Evolutionary conservation across 2,888 invertebrate genomes (phyloP).

Genomic region (Seira sanloemensis): DNA sequence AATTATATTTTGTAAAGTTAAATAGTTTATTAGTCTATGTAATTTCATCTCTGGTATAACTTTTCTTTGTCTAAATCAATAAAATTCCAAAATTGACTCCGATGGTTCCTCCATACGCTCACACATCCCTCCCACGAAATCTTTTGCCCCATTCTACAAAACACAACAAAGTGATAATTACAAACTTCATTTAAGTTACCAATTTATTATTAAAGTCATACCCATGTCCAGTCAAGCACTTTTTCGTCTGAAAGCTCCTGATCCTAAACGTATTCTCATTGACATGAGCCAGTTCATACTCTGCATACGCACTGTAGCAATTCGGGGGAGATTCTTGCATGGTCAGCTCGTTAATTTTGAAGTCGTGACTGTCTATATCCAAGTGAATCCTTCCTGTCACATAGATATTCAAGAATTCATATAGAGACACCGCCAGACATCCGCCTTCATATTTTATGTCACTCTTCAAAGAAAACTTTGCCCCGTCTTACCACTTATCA

Average conservation of each 20-base stretch:
- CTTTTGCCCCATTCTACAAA: conserved; percentile 23
- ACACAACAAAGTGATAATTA: too few relatives aligned
- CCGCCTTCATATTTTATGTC: too few relatives aligned
- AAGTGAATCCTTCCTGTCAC: conserved; percentile 32
- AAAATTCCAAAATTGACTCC: conserved; percentile 46
- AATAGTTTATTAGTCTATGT: too few relatives aligned
- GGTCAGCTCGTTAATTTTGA: conserved; percentile 49
- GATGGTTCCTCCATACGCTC: conserved; percentile 33
- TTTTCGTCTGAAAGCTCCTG: conserved; percentile 43
- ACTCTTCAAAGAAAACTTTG: too few relatives aligned
- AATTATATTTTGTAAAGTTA: too few relatives aligned
- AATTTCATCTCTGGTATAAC: background rate
- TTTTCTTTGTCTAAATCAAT: conserved; percentile 49
- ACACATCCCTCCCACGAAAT: conserved; percentile 39
- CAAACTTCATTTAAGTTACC: background rate
- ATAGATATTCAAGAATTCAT: too few relatives aligned
- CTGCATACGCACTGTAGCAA: conserved; percentile 47
- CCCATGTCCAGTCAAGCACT: conserved; percentile 48
- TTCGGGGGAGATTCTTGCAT: conserved; percentile 43
- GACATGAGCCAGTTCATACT: conserved; percentile 35
- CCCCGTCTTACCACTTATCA: conserved; percentile 27
- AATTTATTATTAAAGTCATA: conserved; percentile 7
- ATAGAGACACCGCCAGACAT: too few relatives aligned
- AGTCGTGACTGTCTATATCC: conserved; percentile 47
- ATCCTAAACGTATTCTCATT: conserved; percentile 37